Percentiles rank a stretch among this genome's conserved stretches.
Evolutionary conservation across 2,888 invertebrate species (phyloP).

Genomic region (Prionchulus punctatus): DNA sequence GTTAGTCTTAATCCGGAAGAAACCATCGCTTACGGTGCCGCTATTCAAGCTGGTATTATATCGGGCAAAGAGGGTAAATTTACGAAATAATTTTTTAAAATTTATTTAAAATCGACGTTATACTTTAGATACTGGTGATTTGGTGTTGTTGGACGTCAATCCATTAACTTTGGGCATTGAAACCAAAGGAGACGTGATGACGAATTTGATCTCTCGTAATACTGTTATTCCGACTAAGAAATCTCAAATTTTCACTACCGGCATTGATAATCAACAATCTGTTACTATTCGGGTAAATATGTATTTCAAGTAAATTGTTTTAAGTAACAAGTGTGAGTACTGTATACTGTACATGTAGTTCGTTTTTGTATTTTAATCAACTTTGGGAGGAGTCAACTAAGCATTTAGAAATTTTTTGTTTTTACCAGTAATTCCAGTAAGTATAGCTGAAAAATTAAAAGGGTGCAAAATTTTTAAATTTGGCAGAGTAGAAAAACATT

Average conservation of each 20-base stretch:
- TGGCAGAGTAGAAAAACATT: too few species aligned
- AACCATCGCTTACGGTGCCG: constrained; percentile 94
- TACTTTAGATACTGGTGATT: constrained; percentile 51
- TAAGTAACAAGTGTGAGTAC: not conserved
- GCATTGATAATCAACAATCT: constrained; percentile 94
- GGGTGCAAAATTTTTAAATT: too few species aligned
- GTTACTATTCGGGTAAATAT: constrained; percentile 67
- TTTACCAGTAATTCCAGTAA: too few species aligned
- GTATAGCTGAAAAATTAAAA: too few species aligned
- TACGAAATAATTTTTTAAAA: not conserved
- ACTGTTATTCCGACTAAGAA: constrained; percentile 98
- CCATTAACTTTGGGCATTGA: constrained; percentile 98
- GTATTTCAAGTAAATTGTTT: not conserved
- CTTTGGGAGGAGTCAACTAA: not conserved
- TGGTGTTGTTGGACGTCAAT: constrained; percentile 89
- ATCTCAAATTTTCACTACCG: constrained; percentile 96
- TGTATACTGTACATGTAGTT: too few species aligned
- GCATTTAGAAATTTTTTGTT: too few species aligned
- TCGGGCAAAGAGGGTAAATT: constrained; percentile 66
- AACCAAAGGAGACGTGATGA: constrained; percentile 99
- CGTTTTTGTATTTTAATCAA: constrained; percentile 1
- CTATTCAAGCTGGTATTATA: constrained; percentile 93
- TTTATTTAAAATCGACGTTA: too few species aligned
- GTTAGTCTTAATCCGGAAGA: constrained; percentile 97
- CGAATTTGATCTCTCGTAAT: constrained; percentile 88